phyloP scores from a whole-genome alignment of 2,113 vertebrate genomes.

The Pachycephala philippinensis region DNA sequence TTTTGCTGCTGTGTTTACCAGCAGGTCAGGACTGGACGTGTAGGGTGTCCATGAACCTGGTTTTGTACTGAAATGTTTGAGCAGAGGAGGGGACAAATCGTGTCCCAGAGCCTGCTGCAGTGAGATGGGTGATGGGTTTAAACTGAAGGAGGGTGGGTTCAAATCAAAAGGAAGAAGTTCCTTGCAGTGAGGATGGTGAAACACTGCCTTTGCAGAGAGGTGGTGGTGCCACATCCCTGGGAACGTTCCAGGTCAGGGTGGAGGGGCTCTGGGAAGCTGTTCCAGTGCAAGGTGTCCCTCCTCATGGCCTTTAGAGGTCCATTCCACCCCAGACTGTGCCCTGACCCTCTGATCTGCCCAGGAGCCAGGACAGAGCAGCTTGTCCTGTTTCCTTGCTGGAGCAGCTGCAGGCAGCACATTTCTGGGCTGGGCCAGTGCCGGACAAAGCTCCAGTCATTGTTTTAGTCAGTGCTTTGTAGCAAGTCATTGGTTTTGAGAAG shows the following conservation, averaged over 20 bases:
- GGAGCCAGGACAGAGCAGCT: background rate
- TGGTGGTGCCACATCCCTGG: background rate
- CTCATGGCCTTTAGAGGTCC: accelerated
- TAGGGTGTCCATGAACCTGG: background rate
- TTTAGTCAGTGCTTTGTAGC: background rate
- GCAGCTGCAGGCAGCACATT: background rate
- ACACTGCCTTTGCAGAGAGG: background rate
- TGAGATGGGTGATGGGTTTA: background rate
- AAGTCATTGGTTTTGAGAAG: background rate
- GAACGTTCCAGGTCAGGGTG: accelerated
- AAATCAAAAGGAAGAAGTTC: background rate
- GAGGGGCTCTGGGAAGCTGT: background rate
- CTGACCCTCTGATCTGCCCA: background rate
- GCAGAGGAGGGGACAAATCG: background rate
- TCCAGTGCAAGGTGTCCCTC: background rate
- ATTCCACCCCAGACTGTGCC: background rate
- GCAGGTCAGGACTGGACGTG: background rate
- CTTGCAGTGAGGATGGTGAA: background rate
- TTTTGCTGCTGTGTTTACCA: background rate
- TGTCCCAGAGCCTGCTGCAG: background rate
- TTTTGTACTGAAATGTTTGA: background rate
- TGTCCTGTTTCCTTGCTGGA: background rate
- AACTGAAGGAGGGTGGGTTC: background rate
- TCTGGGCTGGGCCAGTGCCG: background rate
- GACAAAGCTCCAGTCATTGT: background rate